Evolutionary conservation across 2,888 invertebrate genomes (phyloP).

Genomic region (Pristionchus japonicus): DNA sequence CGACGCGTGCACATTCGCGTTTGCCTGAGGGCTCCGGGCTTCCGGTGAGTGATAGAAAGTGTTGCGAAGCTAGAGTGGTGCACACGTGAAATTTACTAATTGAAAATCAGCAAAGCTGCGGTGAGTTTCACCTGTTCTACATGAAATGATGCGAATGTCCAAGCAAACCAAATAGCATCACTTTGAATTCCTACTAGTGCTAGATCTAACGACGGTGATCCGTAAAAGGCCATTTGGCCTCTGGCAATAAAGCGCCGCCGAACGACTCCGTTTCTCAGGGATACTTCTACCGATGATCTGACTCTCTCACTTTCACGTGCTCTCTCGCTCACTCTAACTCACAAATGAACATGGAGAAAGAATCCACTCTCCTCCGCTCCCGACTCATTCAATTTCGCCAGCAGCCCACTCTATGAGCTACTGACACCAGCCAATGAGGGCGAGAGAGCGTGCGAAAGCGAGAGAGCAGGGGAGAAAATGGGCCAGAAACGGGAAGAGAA

Average conservation of each 20-base stretch:
- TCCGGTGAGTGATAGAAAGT: background rate
- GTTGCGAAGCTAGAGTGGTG: background rate
- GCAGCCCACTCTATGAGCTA: background rate
- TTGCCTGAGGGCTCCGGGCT: background rate
- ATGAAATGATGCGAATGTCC: too few species aligned
- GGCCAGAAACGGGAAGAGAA: background rate
- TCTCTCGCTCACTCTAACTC: background rate
- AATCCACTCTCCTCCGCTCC: background rate
- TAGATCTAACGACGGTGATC: background rate
- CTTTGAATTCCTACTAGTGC: too few species aligned
- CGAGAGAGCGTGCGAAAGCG: background rate
- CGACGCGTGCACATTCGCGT: background rate
- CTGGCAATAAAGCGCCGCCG: background rate
- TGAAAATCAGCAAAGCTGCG: background rate
- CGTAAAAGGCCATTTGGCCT: background rate
- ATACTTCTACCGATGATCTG: background rate
- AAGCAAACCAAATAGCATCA: too few species aligned
- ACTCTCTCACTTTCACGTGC: background rate
- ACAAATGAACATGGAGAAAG: too few species aligned
- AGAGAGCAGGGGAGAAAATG: background rate
- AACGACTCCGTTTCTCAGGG: background rate
- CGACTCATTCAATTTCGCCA: slow-evolving; percentile 21
- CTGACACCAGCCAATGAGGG: background rate
- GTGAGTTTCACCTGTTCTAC: background rate
- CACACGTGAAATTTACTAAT: background rate